phyloP scores from a whole-genome alignment of 1,140 invertebrate genomes.

The Luehdorfia chinensis region DNA sequence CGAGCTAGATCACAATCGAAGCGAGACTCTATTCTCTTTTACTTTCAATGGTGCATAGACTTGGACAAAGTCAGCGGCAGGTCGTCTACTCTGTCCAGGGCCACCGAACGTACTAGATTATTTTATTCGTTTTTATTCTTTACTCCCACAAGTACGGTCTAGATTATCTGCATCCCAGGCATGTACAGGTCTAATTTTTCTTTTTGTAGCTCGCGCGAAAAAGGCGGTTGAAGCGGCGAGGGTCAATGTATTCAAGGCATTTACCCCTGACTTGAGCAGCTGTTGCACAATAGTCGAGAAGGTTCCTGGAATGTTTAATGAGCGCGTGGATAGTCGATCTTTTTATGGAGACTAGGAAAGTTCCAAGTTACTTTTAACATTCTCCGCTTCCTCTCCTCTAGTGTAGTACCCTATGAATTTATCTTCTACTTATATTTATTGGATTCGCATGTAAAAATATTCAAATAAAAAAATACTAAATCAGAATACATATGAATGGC shows the following conservation, averaged over 20 bases:
- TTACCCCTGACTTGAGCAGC: slow-evolving; percentile 52
- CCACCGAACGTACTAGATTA: slow-evolving; percentile 53
- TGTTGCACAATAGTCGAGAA: slow-evolving; percentile 71
- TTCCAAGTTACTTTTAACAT: slow-evolving; percentile 14
- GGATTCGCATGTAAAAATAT: no score
- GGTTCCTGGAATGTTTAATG: slow-evolving; percentile 49
- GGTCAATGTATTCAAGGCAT: slow-evolving; percentile 63
- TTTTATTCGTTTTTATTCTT: slow-evolving; percentile 57
- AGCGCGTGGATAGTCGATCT: slow-evolving; percentile 39
- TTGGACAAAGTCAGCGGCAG: slow-evolving; percentile 38
- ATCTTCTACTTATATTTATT: no score
- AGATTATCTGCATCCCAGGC: slow-evolving; percentile 50
- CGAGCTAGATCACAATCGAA: slow-evolving; percentile 37
- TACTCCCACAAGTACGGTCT: slow-evolving; percentile 41
- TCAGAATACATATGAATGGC: no score
- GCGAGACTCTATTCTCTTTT: slow-evolving; percentile 40
- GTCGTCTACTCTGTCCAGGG: slow-evolving; percentile 50
- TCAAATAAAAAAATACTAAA: no score
- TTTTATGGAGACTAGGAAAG: slow-evolving; percentile 35
- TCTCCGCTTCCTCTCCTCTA: slow-evolving; percentile 5
- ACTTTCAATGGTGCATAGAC: slow-evolving; percentile 41
- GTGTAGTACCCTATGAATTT: no score
- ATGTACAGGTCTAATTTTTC: slow-evolving; percentile 53
- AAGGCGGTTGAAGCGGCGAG: slow-evolving; percentile 52
- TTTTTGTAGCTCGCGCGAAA: slow-evolving; percentile 68